These are phyloP conservation scores for Paguma larvata DNA, from an alignment of 2,797 vertebrate genomes.

Conservation along the genomic window DNA sequence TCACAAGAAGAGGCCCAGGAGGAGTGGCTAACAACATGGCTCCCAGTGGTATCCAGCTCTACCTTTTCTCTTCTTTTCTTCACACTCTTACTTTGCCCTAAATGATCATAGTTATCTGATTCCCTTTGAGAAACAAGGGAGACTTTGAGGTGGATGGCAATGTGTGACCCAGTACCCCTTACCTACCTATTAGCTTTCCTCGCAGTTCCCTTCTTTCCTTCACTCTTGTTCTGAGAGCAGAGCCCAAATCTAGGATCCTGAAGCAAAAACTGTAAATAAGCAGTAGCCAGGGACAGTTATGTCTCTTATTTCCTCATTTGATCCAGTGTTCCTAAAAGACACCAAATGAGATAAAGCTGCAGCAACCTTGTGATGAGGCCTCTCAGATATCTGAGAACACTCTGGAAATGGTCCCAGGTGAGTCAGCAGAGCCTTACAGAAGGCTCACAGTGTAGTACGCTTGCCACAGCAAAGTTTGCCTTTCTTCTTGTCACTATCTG, in stretches of 20 bases:
- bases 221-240: background rate
- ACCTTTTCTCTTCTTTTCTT: background rate
- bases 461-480: background rate
- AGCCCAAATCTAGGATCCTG: background rate
- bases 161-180: background rate
- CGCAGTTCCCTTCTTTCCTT: slow-evolving; percentile 4
- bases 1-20: background rate
- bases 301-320: slow-evolving; percentile 26
- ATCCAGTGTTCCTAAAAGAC: background rate
- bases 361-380: background rate
- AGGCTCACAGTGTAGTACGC: background rate
- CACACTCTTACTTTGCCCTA: background rate
- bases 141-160: background rate
- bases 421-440: background rate
- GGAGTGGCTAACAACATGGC: background rate
- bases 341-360: background rate
- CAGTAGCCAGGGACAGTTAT: background rate
- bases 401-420: background rate
- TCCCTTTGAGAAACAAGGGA: background rate
- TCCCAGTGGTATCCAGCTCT: background rate
- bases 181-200: background rate
- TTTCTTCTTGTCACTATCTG: background rate
- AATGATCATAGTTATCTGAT: background rate
- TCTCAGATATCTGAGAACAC: background rate
- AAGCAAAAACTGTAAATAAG: background rate